Evolutionary conservation across 2,113 vertebrate species (phyloP).

Genomic region (Halcyon malimbica): DNA sequence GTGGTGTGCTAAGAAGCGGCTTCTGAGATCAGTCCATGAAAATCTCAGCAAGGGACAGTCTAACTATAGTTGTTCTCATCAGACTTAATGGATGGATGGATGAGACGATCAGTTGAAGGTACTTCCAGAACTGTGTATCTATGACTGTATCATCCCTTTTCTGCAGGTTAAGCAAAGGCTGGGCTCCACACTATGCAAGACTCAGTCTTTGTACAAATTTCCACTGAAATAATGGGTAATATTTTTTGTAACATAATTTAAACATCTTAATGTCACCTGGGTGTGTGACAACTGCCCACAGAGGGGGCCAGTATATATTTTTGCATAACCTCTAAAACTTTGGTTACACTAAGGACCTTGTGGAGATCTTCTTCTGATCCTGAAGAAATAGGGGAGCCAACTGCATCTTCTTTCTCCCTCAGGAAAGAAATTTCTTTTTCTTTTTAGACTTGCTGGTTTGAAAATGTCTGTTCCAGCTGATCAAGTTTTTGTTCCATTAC

Average conservation of each 20-base stretch:
- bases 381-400: neutral
- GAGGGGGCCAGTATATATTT: neutral
- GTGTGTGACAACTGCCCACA: accelerated
- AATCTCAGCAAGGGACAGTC: neutral
- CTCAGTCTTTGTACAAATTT: neutral
- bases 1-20: neutral
- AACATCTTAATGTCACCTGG: neutral
- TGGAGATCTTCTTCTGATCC: neutral
- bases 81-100: neutral
- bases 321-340: neutral
- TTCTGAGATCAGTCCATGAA: neutral
- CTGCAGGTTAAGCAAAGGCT: neutral
- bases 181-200: accelerated
- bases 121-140: neutral
- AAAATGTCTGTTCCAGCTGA: neutral
- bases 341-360: neutral
- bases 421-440: neutral
- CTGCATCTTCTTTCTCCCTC: neutral
- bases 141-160: neutral
- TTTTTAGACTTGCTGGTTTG: neutral
- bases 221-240: neutral
- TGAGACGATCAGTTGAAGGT: neutral
- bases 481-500: neutral
- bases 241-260: neutral
- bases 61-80: neutral